Evolutionary conservation across 2,888 invertebrate genomes (phyloP), one percentile per base, ranked within the genome.

Genomic region (Agonopterix arenella): DNA sequence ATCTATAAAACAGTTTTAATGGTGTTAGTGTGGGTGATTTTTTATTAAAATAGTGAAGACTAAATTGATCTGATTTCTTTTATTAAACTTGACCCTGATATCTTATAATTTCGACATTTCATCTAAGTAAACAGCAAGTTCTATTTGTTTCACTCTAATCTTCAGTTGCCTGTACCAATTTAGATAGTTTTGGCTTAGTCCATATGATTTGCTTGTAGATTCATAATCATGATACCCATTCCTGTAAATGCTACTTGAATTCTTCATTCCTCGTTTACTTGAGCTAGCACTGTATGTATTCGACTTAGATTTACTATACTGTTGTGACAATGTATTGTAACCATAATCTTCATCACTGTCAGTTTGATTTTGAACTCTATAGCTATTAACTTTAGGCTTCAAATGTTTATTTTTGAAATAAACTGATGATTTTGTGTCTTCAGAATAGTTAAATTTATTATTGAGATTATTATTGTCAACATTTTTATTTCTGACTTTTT

Each of bases 141-240:
- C 80, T 47, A 88, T 64, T 58, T 74, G 70, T 56, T 71, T 67
- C 44, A 69, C 68, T 47, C 68, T 69, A 41, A 59, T 49, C 68
- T 81, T 80, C 45, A 88, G 59, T 49, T 76, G 64, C 10, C 68
- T 74, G 52, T 79, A 84, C 88, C 88, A 88, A 50, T 63, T 40
- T 2, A 52, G 46, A 57, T 80, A 80, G 51, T 60, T 55, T 40
- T 51, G 41, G 41, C 42, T 49, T 28, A 45, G 11, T 28, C 11
- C 11, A 40, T 36, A 45, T 36, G 5, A 8, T 28, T 4, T 40
- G n/a, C 40, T n/a, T n/a, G 40, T 1, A 40, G 10, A n/a, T 40
- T 40, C 40, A n/a, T 9, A 40, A n/a, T n/a, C n/a, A n/a, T 40
- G 8, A 9, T n/a, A 9, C 40, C 5, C n/a, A 40, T 40, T 40